phyloP scores from a whole-genome alignment of 2,888 invertebrate genomes.

The Acleris emargana region DNA sequence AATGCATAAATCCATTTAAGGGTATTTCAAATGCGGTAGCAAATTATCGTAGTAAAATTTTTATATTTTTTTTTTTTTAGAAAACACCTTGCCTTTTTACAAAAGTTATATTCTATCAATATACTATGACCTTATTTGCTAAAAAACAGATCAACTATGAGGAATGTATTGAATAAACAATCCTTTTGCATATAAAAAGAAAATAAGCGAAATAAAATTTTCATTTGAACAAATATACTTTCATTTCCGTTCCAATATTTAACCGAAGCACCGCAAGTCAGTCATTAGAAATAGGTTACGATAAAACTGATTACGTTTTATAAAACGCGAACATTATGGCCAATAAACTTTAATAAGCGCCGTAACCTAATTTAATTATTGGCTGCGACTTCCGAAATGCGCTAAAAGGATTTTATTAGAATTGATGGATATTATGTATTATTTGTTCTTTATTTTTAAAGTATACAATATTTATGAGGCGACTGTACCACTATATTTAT shows the following conservation, averaged over 20 bases:
- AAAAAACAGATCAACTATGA: neutral
- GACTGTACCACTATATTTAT: too few species aligned
- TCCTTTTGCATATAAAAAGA: neutral
- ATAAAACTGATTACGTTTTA: conserved; percentile 31
- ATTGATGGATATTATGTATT: too few species aligned
- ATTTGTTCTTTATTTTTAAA: too few species aligned
- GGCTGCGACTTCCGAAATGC: conserved; percentile 20
- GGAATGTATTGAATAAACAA: neutral
- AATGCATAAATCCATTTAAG: too few species aligned
- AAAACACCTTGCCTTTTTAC: too few species aligned
- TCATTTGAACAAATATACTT: conserved; percentile 11
- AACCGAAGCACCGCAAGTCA: neutral
- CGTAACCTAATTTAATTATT: conserved; percentile 33
- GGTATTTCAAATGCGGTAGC: too few species aligned
- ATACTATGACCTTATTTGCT: neutral
- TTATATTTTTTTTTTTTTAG: too few species aligned
- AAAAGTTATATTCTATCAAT: too few species aligned
- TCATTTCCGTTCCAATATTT: conserved; percentile 4
- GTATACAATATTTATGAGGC: too few species aligned
- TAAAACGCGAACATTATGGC: conserved; percentile 29
- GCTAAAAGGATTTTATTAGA: conserved; percentile 14
- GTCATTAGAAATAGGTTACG: conserved; percentile 15
- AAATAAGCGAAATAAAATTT: neutral
- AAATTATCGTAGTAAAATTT: too few species aligned
- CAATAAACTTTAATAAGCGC: conserved; percentile 34